Evolutionary conservation across 2,888 invertebrate species (phyloP).

Genomic region (Heliconius charithonia): DNA sequence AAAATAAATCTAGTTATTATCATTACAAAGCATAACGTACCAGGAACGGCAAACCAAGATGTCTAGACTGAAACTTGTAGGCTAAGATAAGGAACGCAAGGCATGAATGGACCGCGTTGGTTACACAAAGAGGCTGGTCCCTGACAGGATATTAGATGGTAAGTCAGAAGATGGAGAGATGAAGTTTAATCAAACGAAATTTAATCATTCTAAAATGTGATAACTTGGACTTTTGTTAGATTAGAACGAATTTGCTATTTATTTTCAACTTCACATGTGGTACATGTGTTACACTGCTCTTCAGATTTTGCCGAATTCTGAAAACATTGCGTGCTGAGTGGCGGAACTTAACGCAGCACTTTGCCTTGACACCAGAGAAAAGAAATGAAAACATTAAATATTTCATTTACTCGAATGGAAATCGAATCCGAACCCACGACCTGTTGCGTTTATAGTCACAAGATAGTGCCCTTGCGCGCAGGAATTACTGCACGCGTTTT

Average conservation of each 20-base stretch:
- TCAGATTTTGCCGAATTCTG: too few species aligned
- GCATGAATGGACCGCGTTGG: constrained; percentile 44
- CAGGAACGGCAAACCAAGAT: neutral
- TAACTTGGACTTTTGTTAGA: neutral
- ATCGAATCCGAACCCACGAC: too few species aligned
- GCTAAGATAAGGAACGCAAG: constrained; percentile 43
- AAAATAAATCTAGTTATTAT: neutral
- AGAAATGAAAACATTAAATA: too few species aligned
- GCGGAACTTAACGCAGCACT: too few species aligned
- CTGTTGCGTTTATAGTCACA: too few species aligned
- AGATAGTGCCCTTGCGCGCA: too few species aligned
- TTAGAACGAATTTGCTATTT: neutral
- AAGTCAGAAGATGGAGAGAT: constrained; percentile 26
- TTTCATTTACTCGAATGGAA: too few species aligned
- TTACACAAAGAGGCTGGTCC: constrained; percentile 42
- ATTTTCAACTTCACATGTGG: too few species aligned
- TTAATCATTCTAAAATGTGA: neutral
- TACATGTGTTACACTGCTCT: too few species aligned
- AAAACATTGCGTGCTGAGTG: too few species aligned
- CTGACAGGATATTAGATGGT: constrained; percentile 45
- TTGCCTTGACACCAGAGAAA: too few species aligned
- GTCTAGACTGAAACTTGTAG: constrained; percentile 19
- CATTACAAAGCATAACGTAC: neutral
- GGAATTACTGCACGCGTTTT: too few species aligned
- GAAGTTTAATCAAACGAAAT: constrained; percentile 11